Evolutionary conservation across 2,888 invertebrate species (phyloP).

Genomic region (Synanthedon formicaeformis): DNA sequence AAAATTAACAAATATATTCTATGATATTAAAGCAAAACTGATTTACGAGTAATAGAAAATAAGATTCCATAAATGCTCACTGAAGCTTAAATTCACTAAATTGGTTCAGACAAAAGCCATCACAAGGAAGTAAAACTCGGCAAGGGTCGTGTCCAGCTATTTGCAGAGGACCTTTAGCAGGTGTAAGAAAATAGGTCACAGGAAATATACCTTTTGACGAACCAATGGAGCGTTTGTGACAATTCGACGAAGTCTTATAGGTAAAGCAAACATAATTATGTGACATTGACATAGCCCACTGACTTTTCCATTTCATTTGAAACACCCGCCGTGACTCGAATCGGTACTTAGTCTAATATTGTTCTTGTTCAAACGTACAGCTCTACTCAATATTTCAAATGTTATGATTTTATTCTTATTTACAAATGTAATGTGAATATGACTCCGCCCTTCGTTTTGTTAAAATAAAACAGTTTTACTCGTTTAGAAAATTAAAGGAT

Average conservation of each 20-base stretch:
- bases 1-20: too few relatives aligned
- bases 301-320: conserved; percentile 6
- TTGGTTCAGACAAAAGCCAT: neutral
- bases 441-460: too few relatives aligned
- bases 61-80: conserved; percentile 6
- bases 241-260: conserved; percentile 9
- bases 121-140: neutral
- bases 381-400: too few relatives aligned
- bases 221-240: conserved; percentile 10
- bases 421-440: too few relatives aligned
- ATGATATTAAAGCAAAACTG: conserved; percentile 1
- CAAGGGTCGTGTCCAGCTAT: conserved; percentile 7
- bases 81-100: conserved; percentile 2
- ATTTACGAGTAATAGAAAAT: conserved; percentile 5
- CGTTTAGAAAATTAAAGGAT: too few relatives aligned
- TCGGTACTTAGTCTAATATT: neutral
- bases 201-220: conserved; percentile 6
- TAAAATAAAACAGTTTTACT: too few relatives aligned
- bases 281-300: conserved; percentile 5
- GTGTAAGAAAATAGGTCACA: conserved; percentile 8
- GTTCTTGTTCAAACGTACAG: neutral
- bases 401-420: too few relatives aligned
- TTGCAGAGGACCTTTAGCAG: conserved; percentile 7
- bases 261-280: conserved; percentile 26
- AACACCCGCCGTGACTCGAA: neutral